Conservation (phyloP, 1,140 invertebrate genomes). For the Hycleus phaleratus region DNA sequence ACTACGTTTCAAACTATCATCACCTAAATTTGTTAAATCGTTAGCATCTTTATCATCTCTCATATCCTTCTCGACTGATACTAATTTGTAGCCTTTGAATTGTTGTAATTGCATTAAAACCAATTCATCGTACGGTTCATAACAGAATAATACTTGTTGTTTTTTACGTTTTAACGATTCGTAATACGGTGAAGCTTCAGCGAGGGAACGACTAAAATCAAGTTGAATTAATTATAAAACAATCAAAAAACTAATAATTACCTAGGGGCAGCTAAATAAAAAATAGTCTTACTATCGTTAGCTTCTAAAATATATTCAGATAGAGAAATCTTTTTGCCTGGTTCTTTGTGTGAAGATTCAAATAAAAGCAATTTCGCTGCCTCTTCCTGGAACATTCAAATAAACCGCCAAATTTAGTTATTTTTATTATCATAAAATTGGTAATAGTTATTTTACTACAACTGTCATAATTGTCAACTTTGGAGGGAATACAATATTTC, state of each 20-base stretch:
- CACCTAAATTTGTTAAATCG: slow-evolving; percentile 48
- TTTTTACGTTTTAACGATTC: slow-evolving; percentile 83
- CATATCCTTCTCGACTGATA: slow-evolving; percentile 93
- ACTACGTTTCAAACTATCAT: slow-evolving; percentile 58
- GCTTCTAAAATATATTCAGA: slow-evolving; percentile 71
- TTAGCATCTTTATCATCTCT: slow-evolving; percentile 57
- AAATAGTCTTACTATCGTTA: slow-evolving; percentile 73
- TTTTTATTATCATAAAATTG: not conserved
- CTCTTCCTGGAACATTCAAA: slow-evolving; percentile 62
- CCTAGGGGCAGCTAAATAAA: slow-evolving; percentile 90
- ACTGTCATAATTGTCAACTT: not conserved
- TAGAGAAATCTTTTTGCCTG: slow-evolving; percentile 72
- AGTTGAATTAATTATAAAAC: not conserved
- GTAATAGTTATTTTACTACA: not conserved
- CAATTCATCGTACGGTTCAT: slow-evolving; percentile 92
- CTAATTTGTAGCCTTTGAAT: slow-evolving; percentile 71
- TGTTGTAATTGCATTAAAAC: slow-evolving; percentile 84
- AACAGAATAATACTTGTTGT: slow-evolving; percentile 90
- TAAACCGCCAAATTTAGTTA: not conserved
- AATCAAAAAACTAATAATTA: slow-evolving; percentile 38
- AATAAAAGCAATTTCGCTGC: slow-evolving; percentile 86
- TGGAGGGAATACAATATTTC: not conserved
- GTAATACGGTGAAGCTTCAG: slow-evolving; percentile 89
- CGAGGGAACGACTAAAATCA: slow-evolving; percentile 70
- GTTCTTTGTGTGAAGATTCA: slow-evolving; percentile 74